These are phyloP conservation scores for Hydrocynus forskahlii DNA, from an alignment of 2,797 vertebrate genomes.

Conservation along the genomic window DNA sequence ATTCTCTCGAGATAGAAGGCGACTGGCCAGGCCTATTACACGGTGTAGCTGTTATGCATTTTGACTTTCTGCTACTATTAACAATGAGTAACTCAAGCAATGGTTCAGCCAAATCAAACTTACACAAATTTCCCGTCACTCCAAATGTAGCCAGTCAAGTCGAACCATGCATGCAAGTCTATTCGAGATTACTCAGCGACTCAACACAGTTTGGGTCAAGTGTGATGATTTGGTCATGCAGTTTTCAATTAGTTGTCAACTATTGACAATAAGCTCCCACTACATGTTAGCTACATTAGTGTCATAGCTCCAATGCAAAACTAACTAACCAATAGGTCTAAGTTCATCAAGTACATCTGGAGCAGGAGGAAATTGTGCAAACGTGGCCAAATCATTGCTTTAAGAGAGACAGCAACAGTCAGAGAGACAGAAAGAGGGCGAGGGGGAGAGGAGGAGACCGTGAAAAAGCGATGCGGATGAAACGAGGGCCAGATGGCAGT, in stretches of 20 bases:
- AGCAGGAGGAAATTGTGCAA: neutral
- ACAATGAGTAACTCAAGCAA: constrained; percentile 18
- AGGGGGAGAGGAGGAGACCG: neutral
- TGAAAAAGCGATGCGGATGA: constrained; percentile 34
- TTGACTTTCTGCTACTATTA: constrained; percentile 32
- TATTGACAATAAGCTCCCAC: too few species aligned
- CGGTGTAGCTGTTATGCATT: constrained; percentile 17
- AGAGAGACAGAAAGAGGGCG: constrained; percentile 40
- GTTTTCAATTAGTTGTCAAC: too few species aligned
- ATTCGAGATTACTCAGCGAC: too few species aligned
- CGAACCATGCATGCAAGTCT: too few species aligned
- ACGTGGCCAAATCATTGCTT: neutral
- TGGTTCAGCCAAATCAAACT: neutral
- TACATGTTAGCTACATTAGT: too few species aligned
- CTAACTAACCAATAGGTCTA: neutral
- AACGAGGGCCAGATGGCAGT: constrained; percentile 46
- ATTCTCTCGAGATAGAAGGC: constrained; percentile 48
- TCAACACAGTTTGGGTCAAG: too few species aligned
- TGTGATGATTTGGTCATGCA: neutral
- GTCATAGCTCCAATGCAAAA: too few species aligned
- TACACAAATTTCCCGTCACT: neutral
- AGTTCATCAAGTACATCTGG: neutral
- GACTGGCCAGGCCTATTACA: constrained; percentile 33
- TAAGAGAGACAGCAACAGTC: constrained; percentile 27
- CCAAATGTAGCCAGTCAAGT: neutral